phyloP scores from a whole-genome alignment of 1,140 invertebrate species.

The Coenobita brevimanus region DNA sequence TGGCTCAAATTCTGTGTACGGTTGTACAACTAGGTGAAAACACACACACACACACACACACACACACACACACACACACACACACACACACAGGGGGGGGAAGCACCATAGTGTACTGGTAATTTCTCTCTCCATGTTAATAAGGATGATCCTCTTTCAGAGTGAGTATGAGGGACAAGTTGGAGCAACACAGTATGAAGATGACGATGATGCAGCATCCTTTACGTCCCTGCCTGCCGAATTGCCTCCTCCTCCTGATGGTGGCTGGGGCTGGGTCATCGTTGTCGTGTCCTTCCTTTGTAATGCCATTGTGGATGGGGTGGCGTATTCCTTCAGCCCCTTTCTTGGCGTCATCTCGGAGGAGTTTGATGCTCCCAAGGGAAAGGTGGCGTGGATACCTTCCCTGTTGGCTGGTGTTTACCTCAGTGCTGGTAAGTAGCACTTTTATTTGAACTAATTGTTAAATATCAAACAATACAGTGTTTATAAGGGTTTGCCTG shows the following conservation, averaged over 20 bases:
- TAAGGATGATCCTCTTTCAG: no score
- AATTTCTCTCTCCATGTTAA: no score
- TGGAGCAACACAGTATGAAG: slow-evolving; percentile 23
- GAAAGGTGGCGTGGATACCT: slow-evolving; percentile 92
- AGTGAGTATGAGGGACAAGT: slow-evolving; percentile 43
- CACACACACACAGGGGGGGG: no score
- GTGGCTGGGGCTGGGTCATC: slow-evolving; percentile 94
- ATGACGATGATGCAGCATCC: slow-evolving; percentile 54
- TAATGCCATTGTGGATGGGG: slow-evolving; percentile 98
- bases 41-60: no score
- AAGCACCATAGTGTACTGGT: no score
- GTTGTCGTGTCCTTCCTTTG: slow-evolving; percentile 97
- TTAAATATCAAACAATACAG: background rate
- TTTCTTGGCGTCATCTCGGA: slow-evolving; percentile 87
- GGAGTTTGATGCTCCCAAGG: slow-evolving; percentile 89
- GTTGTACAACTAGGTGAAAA: no score
- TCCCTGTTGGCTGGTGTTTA: slow-evolving; percentile 95
- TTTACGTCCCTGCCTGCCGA: slow-evolving; percentile 63
- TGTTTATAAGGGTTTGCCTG: background rate
- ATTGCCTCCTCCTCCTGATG: slow-evolving; percentile 63
- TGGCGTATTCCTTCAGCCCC: slow-evolving; percentile 94
- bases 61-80: no score
- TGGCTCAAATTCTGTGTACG: no score
- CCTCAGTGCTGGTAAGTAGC: slow-evolving; percentile 85
- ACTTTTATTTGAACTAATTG: no score